Evolutionary conservation across 2,888 invertebrate species (phyloP), one percentile per base, ranked within the genome.

Genomic region (Leptinotarsa juncta): DNA sequence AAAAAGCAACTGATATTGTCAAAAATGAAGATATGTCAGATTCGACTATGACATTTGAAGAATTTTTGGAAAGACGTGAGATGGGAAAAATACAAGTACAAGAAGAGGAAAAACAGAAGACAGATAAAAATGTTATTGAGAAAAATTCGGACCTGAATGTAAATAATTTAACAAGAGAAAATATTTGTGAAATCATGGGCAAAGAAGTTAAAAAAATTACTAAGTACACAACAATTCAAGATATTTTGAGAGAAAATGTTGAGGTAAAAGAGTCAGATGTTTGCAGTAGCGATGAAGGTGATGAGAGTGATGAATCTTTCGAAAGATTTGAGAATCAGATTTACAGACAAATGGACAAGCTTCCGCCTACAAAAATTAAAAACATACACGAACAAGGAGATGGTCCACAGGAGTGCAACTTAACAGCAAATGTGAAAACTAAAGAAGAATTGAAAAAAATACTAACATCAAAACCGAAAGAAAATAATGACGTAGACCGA

Each of bases 321-420:
- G 79, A 82, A 50, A 77, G 80, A 20, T 77, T 81, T 65, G 77
- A 81, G 32, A 74, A 79, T 7, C 74, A 76, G 15, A 83, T 81
- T 72, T 82, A 83, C 67, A 75, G 77, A 78, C 74, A 76, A 67
- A 53, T 82, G 18, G 83, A 83, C 57, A 77, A 77, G 71, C 73
- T 77, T n/a, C 74, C 81, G 4, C 49, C 71, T 16, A 77, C 76
- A 15, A 70, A 72, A 70, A 70, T 60, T 10, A 57, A 74, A 53
- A 70, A 60, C 23, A 16, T 69, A 20, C 50, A 18, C 4, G 77
- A 76, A 65, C 68, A 70, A 12, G 74, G 76, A 23, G 73, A 68
- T 51, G 74, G 65, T 3, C 70, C 71, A 16, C 15, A 4, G 5
- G 62, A 62, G 32, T 48, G 55, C 23, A 60, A 79, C 65, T 73